Conservation (phyloP, 2,888 invertebrate genomes). For the Philereme vetulata region DNA sequence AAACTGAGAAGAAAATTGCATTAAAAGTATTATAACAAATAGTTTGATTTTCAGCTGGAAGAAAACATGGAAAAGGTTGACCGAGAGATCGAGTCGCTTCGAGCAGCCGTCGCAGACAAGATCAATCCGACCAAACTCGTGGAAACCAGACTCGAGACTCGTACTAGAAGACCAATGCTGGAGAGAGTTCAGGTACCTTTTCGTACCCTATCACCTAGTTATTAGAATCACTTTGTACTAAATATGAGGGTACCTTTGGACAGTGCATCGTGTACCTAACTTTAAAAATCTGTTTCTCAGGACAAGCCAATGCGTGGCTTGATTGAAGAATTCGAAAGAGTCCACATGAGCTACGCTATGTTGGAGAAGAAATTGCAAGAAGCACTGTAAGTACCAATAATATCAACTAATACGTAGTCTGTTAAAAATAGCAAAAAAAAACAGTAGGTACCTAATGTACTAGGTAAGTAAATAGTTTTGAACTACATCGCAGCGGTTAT, state of each 20-base stretch:
- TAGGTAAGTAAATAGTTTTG: too few species aligned
- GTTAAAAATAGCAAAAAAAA: too few species aligned
- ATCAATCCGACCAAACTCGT: conserved; percentile 91
- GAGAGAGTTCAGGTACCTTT: conserved; percentile 80
- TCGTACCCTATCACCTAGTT: too few species aligned
- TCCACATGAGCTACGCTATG: conserved; percentile 86
- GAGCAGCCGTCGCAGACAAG: conserved; percentile 90
- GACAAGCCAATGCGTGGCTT: conserved; percentile 90
- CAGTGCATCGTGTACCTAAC: neutral
- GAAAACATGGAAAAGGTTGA: conserved; percentile 91
- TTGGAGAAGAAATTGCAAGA: conserved; percentile 87
- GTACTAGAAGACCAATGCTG: conserved; percentile 89
- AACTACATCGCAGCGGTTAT: too few species aligned
- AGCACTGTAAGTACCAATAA: conserved; percentile 82
- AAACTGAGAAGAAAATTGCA: too few species aligned
- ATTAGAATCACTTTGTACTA: too few species aligned
- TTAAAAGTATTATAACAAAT: too few species aligned
- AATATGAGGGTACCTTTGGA: too few species aligned
- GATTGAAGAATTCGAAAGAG: conserved; percentile 88
- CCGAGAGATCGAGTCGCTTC: conserved; percentile 89
- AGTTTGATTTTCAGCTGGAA: conserved; percentile 81
- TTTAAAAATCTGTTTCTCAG: conserved; percentile 59
- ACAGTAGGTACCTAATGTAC: too few species aligned
- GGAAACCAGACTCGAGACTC: conserved; percentile 93
- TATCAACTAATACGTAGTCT: neutral